Base-by-base conservation (phyloP, 2,797 vertebrate species). In the Oreortyx pictus region DNA sequence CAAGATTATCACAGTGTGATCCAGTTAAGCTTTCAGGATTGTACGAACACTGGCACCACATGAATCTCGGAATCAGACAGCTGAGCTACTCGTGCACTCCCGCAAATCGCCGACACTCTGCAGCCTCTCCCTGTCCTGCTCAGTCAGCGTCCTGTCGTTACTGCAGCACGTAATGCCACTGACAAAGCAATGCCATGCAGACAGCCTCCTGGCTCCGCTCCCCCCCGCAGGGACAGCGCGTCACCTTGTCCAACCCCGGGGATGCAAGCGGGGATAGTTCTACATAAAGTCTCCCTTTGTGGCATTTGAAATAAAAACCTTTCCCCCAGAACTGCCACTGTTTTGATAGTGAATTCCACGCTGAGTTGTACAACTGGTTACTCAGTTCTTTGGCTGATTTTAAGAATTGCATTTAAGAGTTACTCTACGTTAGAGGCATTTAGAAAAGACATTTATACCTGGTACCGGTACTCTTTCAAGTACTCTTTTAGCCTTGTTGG, bases 401-500 rank as follows among this genome's bases (percentile, higher is more conserved):
- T 87, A 96, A 95, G 84, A 97, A 96, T 90, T 95, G 93, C 95
- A 93, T 97, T 97, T 49, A 79, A 73, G 96, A 95, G 93, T 94
- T 86, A 91, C 57, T 93, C 88, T 95, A 83, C 17, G 20, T 88
- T 95, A 97, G 89, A 96, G 88, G 83, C 92, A 88, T 93, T 95
- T 88, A 93, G 80, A 96, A 95, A 94, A 96, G 65, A 88, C 79
- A 89, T 86, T 97, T 98, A 99, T 92, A 99, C 98, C 93, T 98
- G 98, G 97, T 99, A 99, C 84, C 96, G 96, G 95, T 99, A 99
- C 95, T 99, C 99, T 62, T 97, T 98, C 97, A 99, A 98, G 96
- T 99, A 99, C 97, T 98, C 98, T 97, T 99, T 99, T 75, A 99
- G 97, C 93, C 98, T 97, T 90, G 98, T 98, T 83, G 99, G 99